Percentiles rank a stretch among this genome's conserved stretches.
phyloP scores from a whole-genome alignment of 2,797 vertebrate genomes.

The Gastrophryne carolinensis region DNA sequence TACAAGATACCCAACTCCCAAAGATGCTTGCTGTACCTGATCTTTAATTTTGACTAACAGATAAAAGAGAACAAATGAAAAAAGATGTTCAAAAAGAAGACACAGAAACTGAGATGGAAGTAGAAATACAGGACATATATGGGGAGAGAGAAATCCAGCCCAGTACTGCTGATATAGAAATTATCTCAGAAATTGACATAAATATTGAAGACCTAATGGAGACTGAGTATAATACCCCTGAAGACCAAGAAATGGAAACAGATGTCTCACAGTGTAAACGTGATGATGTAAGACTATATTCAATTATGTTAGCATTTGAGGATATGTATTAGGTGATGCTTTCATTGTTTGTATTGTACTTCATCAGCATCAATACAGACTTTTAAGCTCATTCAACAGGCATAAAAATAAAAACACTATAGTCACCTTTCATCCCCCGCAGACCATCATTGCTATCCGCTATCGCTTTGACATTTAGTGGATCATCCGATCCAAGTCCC shows the following conservation, averaged over 20 bases:
- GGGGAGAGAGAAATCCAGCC: background rate
- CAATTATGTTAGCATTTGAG: background rate
- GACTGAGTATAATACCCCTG: background rate
- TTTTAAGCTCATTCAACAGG: too few species aligned
- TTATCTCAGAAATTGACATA: background rate
- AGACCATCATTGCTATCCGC: too few species aligned
- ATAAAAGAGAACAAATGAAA: background rate
- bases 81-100: background rate
- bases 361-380: too few species aligned
- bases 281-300: background rate
- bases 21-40: too few species aligned
- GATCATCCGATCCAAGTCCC: too few species aligned
- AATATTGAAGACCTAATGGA: background rate
- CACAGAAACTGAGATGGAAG: slow-evolving; percentile 4
- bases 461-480: too few species aligned
- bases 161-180: background rate
- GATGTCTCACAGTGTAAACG: background rate
- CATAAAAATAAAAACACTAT: too few species aligned
- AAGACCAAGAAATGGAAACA: background rate
- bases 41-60: background rate
- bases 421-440: too few species aligned
- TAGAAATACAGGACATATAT: background rate
- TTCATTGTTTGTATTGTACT: too few species aligned
- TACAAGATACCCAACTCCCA: too few species aligned
- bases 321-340: too few species aligned